A percentile compares a stretch with the other conserved stretches of the same genome.
Conservation (phyloP, 1,140 invertebrate genomes). For the Amyelois transitella region DNA sequence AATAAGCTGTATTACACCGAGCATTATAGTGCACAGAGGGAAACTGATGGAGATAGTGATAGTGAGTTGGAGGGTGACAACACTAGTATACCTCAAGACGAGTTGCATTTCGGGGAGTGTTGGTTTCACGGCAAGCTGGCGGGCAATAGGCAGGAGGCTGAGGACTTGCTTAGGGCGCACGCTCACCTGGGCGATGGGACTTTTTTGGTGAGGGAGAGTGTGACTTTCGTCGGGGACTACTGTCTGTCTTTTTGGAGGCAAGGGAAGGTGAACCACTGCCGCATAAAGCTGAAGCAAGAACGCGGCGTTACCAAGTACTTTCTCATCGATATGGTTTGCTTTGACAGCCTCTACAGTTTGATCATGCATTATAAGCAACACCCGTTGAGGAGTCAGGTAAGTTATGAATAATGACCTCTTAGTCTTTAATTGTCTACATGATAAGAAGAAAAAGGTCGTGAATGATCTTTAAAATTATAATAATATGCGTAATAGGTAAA, state of each 20-base stretch:
- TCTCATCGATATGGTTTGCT: slow-evolving; percentile 90
- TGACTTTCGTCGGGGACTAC: slow-evolving; percentile 97
- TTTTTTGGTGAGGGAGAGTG: slow-evolving; percentile 95
- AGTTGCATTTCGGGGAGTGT: slow-evolving; percentile 94
- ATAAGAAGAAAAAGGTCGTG: no score
- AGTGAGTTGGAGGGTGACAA: slow-evolving; percentile 64
- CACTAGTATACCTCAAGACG: slow-evolving; percentile 79
- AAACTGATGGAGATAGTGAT: slow-evolving; percentile 78
- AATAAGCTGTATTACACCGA: slow-evolving; percentile 93
- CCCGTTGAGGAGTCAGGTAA: slow-evolving; percentile 87
- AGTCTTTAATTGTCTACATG: no score
- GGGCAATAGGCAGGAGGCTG: slow-evolving; percentile 82
- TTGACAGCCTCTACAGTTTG: slow-evolving; percentile 94
- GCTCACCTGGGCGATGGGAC: slow-evolving; percentile 94
- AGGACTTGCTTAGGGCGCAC: slow-evolving; percentile 85
- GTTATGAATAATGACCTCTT: slow-evolving; percentile 15
- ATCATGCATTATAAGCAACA: slow-evolving; percentile 93
- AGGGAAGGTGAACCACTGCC: slow-evolving; percentile 92
- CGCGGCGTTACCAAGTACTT: slow-evolving; percentile 93
- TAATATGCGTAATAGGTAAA: no score
- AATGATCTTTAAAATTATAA: no score
- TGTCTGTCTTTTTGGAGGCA: slow-evolving; percentile 96
- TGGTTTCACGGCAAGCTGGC: slow-evolving; percentile 96
- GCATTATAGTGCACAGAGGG: slow-evolving; percentile 74
- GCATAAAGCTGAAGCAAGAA: slow-evolving; percentile 93